A percentile compares a stretch with the other conserved stretches of the same genome.
These are phyloP conservation scores for Pollimyrus isidori DNA, from an alignment of 2,113 vertebrate genomes.

Conservation along the genomic window DNA sequence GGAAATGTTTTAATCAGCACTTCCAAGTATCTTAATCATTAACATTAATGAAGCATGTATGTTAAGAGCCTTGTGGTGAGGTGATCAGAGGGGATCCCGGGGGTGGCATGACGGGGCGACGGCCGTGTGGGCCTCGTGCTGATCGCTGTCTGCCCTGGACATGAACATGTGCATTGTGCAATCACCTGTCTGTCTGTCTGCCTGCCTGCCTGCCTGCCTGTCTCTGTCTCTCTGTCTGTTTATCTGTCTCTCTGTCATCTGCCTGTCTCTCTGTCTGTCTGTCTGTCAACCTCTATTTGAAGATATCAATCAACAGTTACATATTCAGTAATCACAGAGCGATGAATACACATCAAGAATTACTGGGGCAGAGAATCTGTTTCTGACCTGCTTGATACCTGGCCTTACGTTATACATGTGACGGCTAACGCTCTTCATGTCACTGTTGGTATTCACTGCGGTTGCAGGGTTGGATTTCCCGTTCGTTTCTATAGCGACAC, in stretches of 20 bases:
- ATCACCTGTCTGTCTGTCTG: background rate
- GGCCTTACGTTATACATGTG: background rate
- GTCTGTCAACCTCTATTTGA: background rate
- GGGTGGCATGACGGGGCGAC: constrained; percentile 16
- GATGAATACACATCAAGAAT: background rate
- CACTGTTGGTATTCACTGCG: background rate
- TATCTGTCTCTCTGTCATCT: background rate
- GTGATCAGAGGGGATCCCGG: constrained; percentile 52
- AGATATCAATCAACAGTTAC: background rate
- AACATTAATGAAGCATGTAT: constrained; percentile 58
- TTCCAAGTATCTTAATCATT: constrained; percentile 67
- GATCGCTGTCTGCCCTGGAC: constrained; percentile 35
- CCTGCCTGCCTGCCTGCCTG: background rate
- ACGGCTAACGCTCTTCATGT: background rate
- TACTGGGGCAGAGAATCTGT: background rate
- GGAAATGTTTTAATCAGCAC: constrained; percentile 75
- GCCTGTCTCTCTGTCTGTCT: background rate
- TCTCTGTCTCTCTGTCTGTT: background rate
- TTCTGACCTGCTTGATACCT: background rate
- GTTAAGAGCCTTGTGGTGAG: constrained; percentile 67
- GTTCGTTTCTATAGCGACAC: background rate
- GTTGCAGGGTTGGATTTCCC: background rate
- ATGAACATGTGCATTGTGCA: constrained; percentile 19
- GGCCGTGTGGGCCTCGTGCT: background rate
- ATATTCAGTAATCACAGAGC: background rate